A percentile compares a stretch with the other conserved stretches of the same genome.
These are phyloP conservation scores for Drosophila funebris DNA, from an alignment of 1,140 invertebrate genomes.

Conservation along the genomic window DNA sequence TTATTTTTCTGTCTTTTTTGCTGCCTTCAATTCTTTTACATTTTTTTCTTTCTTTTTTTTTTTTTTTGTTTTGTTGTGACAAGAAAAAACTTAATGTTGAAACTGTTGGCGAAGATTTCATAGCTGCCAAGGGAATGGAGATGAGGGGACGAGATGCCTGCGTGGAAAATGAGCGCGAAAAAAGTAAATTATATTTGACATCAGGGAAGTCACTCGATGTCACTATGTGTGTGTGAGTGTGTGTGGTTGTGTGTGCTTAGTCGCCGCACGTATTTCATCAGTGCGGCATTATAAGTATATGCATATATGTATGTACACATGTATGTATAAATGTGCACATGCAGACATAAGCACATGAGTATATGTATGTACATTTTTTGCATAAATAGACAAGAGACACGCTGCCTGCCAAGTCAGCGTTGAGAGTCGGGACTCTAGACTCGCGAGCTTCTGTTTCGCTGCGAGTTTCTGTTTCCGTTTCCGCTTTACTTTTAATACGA, in stretches of 20 bases:
- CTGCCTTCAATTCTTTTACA: background rate
- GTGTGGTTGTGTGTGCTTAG: slow-evolving; percentile 32
- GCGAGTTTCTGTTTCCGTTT: slow-evolving; percentile 67
- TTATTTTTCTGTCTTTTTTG: no score
- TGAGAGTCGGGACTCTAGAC: slow-evolving; percentile 10
- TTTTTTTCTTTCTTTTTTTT: background rate
- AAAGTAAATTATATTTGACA: slow-evolving; percentile 79
- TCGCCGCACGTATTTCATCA: slow-evolving; percentile 75
- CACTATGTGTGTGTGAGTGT: slow-evolving; percentile 18
- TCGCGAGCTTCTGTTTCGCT: slow-evolving; percentile 10
- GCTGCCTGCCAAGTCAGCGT: slow-evolving; percentile 45
- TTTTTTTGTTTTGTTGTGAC: slow-evolving; percentile 26
- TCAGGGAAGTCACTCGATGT: slow-evolving; percentile 42
- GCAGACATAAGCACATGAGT: slow-evolving; percentile 24
- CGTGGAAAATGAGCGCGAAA: slow-evolving; percentile 71
- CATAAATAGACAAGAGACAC: slow-evolving; percentile 72
- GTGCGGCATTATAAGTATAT: slow-evolving; percentile 59
- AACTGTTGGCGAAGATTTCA: slow-evolving; percentile 58
- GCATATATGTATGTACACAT: slow-evolving; percentile 10
- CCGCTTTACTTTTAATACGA: slow-evolving; percentile 28
- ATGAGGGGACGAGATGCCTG: slow-evolving; percentile 15
- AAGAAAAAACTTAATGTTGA: slow-evolving; percentile 46
- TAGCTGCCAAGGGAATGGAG: slow-evolving; percentile 42
- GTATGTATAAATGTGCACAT: slow-evolving; percentile 22
- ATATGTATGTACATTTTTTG: slow-evolving; percentile 53